These are phyloP conservation scores for Phrynosoma blainvillii DNA, from an alignment of 2,113 vertebrate species.

Conservation along the genomic window DNA sequence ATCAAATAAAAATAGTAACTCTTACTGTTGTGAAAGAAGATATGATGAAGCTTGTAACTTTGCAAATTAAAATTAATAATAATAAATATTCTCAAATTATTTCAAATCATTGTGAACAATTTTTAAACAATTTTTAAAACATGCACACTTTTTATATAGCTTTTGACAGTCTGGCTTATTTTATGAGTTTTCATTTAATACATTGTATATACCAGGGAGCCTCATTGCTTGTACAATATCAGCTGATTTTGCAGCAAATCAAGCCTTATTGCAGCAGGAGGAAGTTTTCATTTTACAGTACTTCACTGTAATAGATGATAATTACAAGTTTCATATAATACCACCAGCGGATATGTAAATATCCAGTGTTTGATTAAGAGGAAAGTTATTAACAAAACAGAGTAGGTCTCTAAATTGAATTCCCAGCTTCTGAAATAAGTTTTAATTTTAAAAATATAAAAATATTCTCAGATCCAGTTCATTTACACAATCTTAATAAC, in stretches of 20 bases:
- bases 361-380: background rate
- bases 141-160: too few species aligned
- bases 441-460: slow-evolving; percentile 20
- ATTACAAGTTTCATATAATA: slow-evolving; percentile 19
- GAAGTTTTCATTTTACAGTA: slow-evolving; percentile 36
- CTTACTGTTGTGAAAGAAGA: too few species aligned
- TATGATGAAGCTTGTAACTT: too few species aligned
- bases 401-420: background rate
- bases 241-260: background rate
- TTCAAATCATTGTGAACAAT: too few species aligned
- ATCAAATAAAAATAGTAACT: too few species aligned
- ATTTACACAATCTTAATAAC: too few species aligned
- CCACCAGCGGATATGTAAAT: slow-evolving; percentile 26
- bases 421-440: background rate
- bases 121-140: too few species aligned
- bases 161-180: too few species aligned
- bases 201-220: slow-evolving; percentile 19
- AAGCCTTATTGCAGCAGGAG: background rate
- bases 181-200: background rate
- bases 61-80: too few species aligned
- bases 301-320: slow-evolving; percentile 42
- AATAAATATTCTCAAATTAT: too few species aligned
- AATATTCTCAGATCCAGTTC: too few species aligned
- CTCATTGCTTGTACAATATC: background rate
- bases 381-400: slow-evolving; percentile 31